Conservation (phyloP, 2,888 invertebrate genomes). For the Cheilosia vernalis region DNA sequence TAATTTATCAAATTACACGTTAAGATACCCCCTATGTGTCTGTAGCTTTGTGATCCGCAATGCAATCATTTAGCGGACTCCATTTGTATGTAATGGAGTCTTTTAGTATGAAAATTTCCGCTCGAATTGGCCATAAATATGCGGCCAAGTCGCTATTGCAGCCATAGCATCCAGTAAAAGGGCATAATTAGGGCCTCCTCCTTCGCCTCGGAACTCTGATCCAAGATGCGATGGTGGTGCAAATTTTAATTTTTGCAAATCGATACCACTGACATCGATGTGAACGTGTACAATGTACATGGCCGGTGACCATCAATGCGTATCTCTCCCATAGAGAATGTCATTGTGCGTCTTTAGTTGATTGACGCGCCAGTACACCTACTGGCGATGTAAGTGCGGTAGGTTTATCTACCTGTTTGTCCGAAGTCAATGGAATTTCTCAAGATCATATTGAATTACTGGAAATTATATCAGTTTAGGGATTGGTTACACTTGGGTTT, state of each 20-base stretch:
- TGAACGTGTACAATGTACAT: constrained; percentile 65
- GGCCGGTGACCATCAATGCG: constrained; percentile 70
- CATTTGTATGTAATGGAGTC: constrained; percentile 65
- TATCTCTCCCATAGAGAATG: constrained; percentile 66
- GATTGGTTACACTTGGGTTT: constrained; percentile 60
- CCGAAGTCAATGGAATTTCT: constrained; percentile 62
- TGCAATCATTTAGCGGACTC: constrained; percentile 69
- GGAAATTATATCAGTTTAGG: constrained; percentile 66
- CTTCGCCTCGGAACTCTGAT: neutral
- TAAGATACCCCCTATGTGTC: constrained; percentile 28
- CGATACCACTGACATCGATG: constrained; percentile 73
- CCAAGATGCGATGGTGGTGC: constrained; percentile 49
- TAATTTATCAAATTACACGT: constrained; percentile 73
- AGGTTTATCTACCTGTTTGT: neutral
- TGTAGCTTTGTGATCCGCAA: constrained; percentile 38
- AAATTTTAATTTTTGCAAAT: constrained; percentile 69
- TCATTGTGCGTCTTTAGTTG: constrained; percentile 49
- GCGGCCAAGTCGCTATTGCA: constrained; percentile 70
- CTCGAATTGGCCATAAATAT: constrained; percentile 74
- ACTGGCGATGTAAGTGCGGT: constrained; percentile 8
- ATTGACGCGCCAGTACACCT: neutral
- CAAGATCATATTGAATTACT: constrained; percentile 72
- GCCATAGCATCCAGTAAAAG: constrained; percentile 63
- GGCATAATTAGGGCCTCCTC: constrained; percentile 68
- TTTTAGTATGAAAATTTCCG: constrained; percentile 66